Conservation (phyloP, 2,888 invertebrate species). For the Anoplius nigerrimus region DNA sequence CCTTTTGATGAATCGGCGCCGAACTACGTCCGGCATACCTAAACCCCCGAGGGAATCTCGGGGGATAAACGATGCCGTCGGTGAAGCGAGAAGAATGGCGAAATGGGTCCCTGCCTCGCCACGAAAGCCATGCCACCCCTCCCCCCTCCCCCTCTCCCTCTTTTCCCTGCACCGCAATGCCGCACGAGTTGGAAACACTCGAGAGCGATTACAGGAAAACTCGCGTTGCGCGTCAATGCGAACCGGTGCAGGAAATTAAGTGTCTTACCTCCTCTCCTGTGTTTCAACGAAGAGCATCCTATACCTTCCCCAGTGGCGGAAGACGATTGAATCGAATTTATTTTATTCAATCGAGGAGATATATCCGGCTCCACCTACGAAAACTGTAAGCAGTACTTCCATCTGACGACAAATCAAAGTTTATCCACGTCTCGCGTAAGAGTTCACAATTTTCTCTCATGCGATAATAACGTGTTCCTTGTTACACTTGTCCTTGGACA, state of each 20-base stretch:
- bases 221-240: constrained; percentile 7
- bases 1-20: constrained; percentile 62
- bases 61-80: constrained; percentile 44
- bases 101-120: constrained; percentile 15
- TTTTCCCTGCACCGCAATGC: constrained; percentile 10
- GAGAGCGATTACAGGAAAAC: constrained; percentile 37
- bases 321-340: too few species aligned
- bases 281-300: not conserved
- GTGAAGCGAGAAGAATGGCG: constrained; percentile 38
- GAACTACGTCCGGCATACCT: constrained; percentile 62
- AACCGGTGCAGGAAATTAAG: constrained; percentile 28
- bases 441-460: too few species aligned
- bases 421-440: too few species aligned
- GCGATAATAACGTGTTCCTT: too few species aligned
- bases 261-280: not conserved
- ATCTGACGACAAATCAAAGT: too few species aligned
- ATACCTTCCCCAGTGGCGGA: not conserved
- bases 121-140: not conserved
- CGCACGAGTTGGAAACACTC: constrained; percentile 45
- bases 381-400: too few species aligned
- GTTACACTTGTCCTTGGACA: too few species aligned
- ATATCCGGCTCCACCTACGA: too few species aligned
- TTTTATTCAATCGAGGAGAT: too few species aligned
- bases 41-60: constrained; percentile 39
- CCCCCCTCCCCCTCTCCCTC: constrained; percentile 5